Evolutionary conservation across 2,113 vertebrate species (phyloP), one percentile per base, ranked within the genome.

Genomic region (Pluvianellus socialis): DNA sequence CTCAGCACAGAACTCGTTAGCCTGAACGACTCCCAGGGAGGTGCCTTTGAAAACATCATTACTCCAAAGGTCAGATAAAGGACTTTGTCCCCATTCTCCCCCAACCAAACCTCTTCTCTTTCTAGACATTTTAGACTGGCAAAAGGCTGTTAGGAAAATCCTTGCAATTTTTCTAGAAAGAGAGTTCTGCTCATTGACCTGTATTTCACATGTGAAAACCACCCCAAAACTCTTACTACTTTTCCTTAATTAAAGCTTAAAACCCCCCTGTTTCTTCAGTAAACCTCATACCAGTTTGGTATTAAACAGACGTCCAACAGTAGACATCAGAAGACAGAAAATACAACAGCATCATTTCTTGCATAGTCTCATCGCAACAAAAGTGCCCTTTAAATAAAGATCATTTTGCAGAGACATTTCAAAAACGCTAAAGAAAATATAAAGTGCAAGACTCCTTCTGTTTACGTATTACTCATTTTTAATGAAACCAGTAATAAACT

Each of bases 31-130:
- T 67, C 27, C 63, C 30, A 63, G 32, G 19, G 18, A 76, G 53
- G 27, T 0, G 9, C n/a, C 32, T 58, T 42, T 14, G 19, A 20
- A 53, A 47, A 4, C 0, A 12, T 6, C 1, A 0, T n/a, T 38
- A n/a, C 12, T 76, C 26, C 14, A 8, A 44, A 27, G 14, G 52
- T 2, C 52, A 49, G 52, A 76, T 17, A 5, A 86, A 35, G 5
- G 21, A 27, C 49, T 27, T 40, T 2, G 5, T 2, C 7, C 6
- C 3, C 14, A 4, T 42, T 71, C 7, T 28, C 6, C 16, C 27
- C 32, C 19, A 88, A 19, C 1, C n/a, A 86, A 40, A 21, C n/a
- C 5, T 61, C 40, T 27, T 44, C 40, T n/a, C 22, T 35, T 79
- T 55, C 40, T 14, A 53, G 32, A 38, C 11, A 22, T 30, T 65